These are phyloP conservation scores for Miniopterus natalensis DNA, from an alignment of 2,113 vertebrate genomes.

Conservation along the genomic window DNA sequence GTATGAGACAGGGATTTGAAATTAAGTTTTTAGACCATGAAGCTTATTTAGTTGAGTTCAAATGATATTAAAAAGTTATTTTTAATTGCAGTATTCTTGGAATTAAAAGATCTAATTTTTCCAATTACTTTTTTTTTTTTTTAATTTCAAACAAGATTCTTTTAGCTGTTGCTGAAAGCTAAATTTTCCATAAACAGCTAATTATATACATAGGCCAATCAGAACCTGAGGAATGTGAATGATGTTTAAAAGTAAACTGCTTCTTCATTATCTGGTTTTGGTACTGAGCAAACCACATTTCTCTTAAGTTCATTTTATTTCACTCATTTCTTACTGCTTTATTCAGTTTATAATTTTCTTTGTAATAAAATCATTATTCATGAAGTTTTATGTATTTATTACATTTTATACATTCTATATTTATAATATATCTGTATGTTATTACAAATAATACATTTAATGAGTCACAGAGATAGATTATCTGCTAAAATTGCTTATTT, in stretches of 20 bases:
- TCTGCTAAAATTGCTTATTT: conserved; percentile 69
- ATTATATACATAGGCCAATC: conserved; percentile 8
- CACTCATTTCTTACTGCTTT: background rate
- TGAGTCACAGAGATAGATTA: conserved; percentile 35
- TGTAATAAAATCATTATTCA: conserved; percentile 40
- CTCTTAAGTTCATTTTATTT: conserved; percentile 8
- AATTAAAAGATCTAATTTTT: conserved; percentile 61
- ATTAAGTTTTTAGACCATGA: background rate
- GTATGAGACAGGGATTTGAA: conserved; percentile 42
- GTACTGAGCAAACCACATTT: conserved; percentile 27
- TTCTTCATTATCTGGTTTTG: conserved; percentile 38
- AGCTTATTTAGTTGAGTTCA: conserved; percentile 28
- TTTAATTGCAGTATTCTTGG: conserved; percentile 2
- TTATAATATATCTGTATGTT: background rate
- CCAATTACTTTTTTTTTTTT: background rate
- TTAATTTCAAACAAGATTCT: conserved; percentile 32
- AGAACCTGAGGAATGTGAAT: conserved; percentile 14
- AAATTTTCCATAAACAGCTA: conserved; percentile 24
- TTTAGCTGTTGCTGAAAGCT: conserved; percentile 39
- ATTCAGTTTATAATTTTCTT: conserved; percentile 33
- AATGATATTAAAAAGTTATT: background rate
- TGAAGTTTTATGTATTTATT: conserved; percentile 5
- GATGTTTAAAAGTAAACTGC: conserved; percentile 48
- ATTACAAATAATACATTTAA: conserved; percentile 10
- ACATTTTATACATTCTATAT: background rate